Base-by-base conservation (phyloP, 2,113 vertebrate species). In the Arizona elegans region DNA sequence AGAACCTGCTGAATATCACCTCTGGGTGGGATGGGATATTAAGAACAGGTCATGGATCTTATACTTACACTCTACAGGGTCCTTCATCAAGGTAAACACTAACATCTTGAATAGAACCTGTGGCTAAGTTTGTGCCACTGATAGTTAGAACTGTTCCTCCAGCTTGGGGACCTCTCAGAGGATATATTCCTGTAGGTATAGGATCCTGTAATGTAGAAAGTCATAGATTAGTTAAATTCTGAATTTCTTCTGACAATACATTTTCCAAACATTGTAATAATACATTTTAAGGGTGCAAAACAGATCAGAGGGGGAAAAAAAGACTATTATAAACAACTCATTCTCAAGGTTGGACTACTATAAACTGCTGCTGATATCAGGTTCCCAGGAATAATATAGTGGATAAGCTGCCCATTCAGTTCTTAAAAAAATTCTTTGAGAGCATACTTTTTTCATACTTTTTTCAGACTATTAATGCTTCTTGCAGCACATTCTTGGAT, bases 131-230 rank as follows among this genome's bases (percentile, higher is more conserved):
- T 1, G 38, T 33, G 56, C 99, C 99, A 0, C 0, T 91, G 96
- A 99, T 99, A 75, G 98, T 99, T 96, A 99, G 97, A 0, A 95
- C 92, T 1, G 99, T 99, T 47, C 99, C 99, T 0, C 99, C 99
- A 0, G 98, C 98, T 15, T 97, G 97, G 0, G 99, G 98, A 24
- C 99, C 99, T 93, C 96, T 98, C 10, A 7, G 54, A 0, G 99
- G 99, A 6, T 58, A 17, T 87, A 99, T 97, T 0, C 0, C 5
- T 5, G 2, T 29, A 1, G 98, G 98, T 26, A 94, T 6, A 33
- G 99, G 99, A 93, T 99, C 95, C 99, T 99, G 95, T 4, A 94
- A 50, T 86, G n/a, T 94, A 21, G n/a, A 89, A 47, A 92, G 62
- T 33, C 92, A 92, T 90, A 29, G 91, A 70, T 1, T 19, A 21